phyloP scores from a whole-genome alignment of 2,888 invertebrate species.

The Andrena haemorrhoa region DNA sequence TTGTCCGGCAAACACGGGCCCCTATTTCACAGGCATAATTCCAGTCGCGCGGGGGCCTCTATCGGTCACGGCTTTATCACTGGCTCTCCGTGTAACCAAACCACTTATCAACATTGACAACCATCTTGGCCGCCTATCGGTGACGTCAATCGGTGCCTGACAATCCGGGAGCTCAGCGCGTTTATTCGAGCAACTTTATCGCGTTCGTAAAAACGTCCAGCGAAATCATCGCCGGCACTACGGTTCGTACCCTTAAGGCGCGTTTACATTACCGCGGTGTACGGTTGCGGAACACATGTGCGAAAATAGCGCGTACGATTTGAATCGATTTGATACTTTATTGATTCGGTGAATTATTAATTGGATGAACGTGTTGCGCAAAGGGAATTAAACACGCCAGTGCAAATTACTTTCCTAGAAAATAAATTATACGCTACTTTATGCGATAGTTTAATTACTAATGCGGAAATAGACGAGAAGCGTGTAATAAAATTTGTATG shows the following conservation, averaged over 20 bases:
- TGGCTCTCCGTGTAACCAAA: conserved; percentile 72
- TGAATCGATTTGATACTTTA: too few relatives aligned
- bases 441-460: too few relatives aligned
- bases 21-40: conserved; percentile 72
- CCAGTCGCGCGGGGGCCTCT: conserved; percentile 37
- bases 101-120: conserved; percentile 83
- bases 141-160: conserved; percentile 76
- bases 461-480: too few relatives aligned
- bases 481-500: too few relatives aligned
- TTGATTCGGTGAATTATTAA: too few relatives aligned
- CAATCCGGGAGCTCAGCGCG: conserved; percentile 63
- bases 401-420: too few relatives aligned
- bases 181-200: conserved; percentile 52
- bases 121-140: conserved; percentile 81
- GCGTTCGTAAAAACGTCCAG: conserved; percentile 52
- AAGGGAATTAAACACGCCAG: too few relatives aligned
- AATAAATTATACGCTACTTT: too few relatives aligned
- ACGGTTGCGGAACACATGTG: too few relatives aligned
- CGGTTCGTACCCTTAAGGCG: neutral
- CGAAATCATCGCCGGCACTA: neutral
- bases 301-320: too few relatives aligned
- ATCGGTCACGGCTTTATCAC: conserved; percentile 62
- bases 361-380: too few relatives aligned
- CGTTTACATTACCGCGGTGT: neutral
- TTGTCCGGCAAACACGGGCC: conserved; percentile 20